Conservation (phyloP, 2,888 invertebrate species). For the Entomobrya proxima region DNA sequence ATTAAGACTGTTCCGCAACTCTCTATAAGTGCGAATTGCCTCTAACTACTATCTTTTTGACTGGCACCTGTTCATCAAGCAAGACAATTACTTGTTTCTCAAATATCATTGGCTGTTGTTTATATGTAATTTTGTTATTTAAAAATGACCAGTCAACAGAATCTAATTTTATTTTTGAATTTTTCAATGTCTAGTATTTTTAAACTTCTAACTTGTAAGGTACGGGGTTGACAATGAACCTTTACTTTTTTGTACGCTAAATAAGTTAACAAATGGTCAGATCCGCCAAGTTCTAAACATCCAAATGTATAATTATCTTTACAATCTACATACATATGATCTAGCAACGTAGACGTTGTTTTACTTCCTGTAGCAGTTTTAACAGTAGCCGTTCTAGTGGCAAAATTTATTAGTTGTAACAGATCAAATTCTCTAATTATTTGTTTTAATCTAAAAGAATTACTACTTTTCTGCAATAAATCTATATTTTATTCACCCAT, state of each 20-base stretch:
- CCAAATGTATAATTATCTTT: not conserved
- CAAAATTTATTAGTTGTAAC: not conserved
- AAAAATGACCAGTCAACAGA: not conserved
- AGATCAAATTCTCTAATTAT: not conserved
- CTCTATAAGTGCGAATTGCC: not conserved
- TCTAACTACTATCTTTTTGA: not conserved
- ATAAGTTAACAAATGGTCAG: conserved; percentile 27
- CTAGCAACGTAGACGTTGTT: not conserved
- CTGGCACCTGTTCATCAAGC: not conserved
- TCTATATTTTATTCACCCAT: conserved; percentile 31
- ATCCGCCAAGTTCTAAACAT: conserved; percentile 6
- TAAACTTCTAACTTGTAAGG: not conserved
- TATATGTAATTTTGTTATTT: not conserved
- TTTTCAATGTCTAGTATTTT: not conserved
- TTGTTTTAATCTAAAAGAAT: not conserved
- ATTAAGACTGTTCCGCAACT: not conserved
- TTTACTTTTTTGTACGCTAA: not conserved
- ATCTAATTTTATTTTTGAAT: not conserved
- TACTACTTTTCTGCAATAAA: no score
- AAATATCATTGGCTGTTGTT: not conserved
- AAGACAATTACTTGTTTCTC: not conserved
- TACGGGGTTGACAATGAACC: not conserved
- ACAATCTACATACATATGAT: conserved; percentile 5
- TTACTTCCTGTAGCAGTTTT: not conserved
- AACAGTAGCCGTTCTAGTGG: not conserved